Conservation (phyloP, 2,113 vertebrate species). For the Struthio camelus region DNA sequence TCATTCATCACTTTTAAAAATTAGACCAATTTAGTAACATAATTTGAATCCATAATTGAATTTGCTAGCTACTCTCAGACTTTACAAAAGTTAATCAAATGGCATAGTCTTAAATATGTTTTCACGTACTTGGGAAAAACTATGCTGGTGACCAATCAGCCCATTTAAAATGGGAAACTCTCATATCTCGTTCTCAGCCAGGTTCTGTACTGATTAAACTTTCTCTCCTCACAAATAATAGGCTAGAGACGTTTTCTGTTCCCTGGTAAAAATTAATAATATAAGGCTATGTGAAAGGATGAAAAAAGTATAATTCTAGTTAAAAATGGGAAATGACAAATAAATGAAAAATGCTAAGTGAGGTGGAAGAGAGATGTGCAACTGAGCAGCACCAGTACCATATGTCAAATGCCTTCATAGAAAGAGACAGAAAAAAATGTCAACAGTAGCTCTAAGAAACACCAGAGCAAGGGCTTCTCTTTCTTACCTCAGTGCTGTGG, state of each 20-base stretch:
- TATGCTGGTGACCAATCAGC: constrained; percentile 12
- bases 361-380: constrained; percentile 70
- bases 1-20: constrained; percentile 80
- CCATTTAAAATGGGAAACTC: constrained; percentile 20
- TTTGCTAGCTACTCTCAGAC: constrained; percentile 71
- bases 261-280: constrained; percentile 58
- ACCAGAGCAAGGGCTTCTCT: neutral
- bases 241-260: constrained; percentile 25
- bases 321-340: constrained; percentile 74
- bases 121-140: constrained; percentile 13
- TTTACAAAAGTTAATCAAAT: constrained; percentile 77
- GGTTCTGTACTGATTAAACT: constrained; percentile 59
- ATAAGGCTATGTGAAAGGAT: constrained; percentile 49
- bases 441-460: constrained; percentile 22
- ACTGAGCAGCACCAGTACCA: constrained; percentile 57
- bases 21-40: constrained; percentile 76
- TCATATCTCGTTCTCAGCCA: constrained; percentile 10
- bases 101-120: constrained; percentile 60
- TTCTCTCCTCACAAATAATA: constrained; percentile 36
- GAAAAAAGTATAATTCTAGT: constrained; percentile 66
- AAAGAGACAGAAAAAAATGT: constrained; percentile 38
- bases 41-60: constrained; percentile 81
- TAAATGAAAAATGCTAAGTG: constrained; percentile 72
- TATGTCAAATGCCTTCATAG: constrained; percentile 60
- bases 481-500: neutral